Conservation (phyloP, 2,797 vertebrate genomes). For the Pangasius djambal region DNA sequence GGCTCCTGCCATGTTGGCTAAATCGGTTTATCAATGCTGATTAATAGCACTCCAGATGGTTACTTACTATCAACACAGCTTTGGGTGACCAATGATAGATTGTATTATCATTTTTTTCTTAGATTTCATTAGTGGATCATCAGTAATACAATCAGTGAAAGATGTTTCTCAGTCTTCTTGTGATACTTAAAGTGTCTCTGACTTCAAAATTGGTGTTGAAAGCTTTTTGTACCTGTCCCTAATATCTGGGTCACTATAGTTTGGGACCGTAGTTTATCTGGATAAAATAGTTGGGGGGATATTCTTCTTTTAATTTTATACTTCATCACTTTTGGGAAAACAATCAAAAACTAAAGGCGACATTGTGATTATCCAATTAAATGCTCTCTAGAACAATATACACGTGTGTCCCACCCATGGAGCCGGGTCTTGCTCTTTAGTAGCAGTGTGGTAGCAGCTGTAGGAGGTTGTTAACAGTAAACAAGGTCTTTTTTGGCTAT, state of each 20-base stretch:
- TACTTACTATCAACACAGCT: conserved; percentile 36
- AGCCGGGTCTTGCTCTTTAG: neutral
- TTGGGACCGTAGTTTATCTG: neutral
- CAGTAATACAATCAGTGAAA: neutral
- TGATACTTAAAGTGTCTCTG: neutral
- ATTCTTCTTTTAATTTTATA: neutral
- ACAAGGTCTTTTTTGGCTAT: neutral
- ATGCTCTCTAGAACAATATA: neutral
- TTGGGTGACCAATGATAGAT: conserved; percentile 14
- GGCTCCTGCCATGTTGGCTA: conserved; percentile 24
- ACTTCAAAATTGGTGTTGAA: neutral
- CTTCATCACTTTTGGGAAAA: neutral
- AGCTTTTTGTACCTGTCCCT: neutral
- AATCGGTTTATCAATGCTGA: conserved; percentile 35
- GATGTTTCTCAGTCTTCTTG: neutral
- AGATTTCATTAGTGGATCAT: neutral
- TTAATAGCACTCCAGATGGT: conserved; percentile 45
- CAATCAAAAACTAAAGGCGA: neutral
- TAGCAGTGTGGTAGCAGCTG: neutral
- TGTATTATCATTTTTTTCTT: neutral
- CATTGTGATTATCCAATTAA: neutral
- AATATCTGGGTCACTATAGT: neutral
- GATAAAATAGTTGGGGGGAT: neutral
- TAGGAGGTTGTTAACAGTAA: neutral
- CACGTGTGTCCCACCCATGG: neutral